Base-by-base conservation (phyloP, 2,888 invertebrate genomes). In the Fragum fragum region DNA sequence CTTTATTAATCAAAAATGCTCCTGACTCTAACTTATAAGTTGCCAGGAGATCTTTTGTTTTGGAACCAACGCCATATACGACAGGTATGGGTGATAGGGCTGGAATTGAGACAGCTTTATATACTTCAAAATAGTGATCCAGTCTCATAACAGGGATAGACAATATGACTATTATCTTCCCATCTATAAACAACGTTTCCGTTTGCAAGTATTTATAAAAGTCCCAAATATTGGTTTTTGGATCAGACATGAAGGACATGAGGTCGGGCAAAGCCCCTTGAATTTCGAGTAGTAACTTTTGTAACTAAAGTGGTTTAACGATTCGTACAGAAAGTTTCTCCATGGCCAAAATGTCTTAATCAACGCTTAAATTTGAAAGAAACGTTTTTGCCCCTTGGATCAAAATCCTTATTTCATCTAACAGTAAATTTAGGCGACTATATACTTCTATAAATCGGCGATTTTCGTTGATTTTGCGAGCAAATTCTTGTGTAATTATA, bases 171-270 rank as follows among this genome's bases (percentile, higher is more conserved):
- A 36, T 36, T 36, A 36, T 52, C 14, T 52, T 52, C 14, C 52
- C 16, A 14, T 52, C 52, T n/a, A 52, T 14, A 14, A 7, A 52
- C 3, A 52, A 2, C 2, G 52, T 52, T 52, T 52, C 52, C 5
- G 52, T 52, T 52, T 16, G 3, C 52, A 52, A 16, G 21, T 52
- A 57, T 21, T 57, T 57, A 23, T 57, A 23, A 6, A 57, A 57
- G 6, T 26, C 57, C 57, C 57, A 57, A 21, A 57, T 23, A 14
- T 57, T 26, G 2, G 3, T 23, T 57, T 23, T 26, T 69, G 81
- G 81, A 36, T 52, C 21, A 21, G 3, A 7, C 3, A 52, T 3
- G 3, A 52, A 21, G 3, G 52, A 52, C 21, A 52, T n/a, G 5
- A 52, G 52, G 21, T 52, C 52, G 14, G 52, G 52, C 14, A 7